phyloP scores from a whole-genome alignment of 2,888 invertebrate genomes.

The Rotaria macrura region DNA sequence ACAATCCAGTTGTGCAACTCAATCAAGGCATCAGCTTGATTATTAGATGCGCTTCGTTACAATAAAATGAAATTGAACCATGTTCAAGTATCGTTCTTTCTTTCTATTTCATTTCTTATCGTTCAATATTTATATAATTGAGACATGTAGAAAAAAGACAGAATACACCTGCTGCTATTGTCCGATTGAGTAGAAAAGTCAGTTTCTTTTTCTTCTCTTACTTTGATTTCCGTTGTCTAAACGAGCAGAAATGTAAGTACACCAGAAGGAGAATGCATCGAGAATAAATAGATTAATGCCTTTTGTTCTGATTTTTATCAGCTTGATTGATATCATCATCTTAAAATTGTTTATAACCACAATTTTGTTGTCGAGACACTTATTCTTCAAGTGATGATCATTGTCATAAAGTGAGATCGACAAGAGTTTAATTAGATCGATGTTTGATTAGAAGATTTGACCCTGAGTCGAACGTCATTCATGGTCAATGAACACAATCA shows the following conservation, averaged over 20 bases:
- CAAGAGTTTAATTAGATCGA: background rate
- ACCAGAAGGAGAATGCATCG: background rate
- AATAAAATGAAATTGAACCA: background rate
- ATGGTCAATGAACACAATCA: conserved; percentile 8
- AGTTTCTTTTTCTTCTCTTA: background rate
- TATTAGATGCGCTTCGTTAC: background rate
- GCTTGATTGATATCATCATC: background rate
- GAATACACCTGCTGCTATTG: background rate
- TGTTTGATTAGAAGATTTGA: conserved; percentile 2
- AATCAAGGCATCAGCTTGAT: background rate
- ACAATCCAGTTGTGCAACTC: background rate
- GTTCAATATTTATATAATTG: conserved; percentile 7
- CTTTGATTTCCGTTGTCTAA: background rate
- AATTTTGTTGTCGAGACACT: background rate
- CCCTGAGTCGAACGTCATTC: background rate
- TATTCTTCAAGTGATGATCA: background rate
- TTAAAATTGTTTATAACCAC: background rate
- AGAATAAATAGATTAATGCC: background rate
- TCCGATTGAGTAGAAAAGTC: background rate
- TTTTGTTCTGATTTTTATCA: background rate
- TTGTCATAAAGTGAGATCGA: background rate
- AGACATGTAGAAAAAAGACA: background rate
- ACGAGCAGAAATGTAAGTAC: background rate
- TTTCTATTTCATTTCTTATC: background rate
- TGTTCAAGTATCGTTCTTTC: background rate